phyloP scores from a whole-genome alignment of 1,140 invertebrate species.

The Papilio glaucus region DNA sequence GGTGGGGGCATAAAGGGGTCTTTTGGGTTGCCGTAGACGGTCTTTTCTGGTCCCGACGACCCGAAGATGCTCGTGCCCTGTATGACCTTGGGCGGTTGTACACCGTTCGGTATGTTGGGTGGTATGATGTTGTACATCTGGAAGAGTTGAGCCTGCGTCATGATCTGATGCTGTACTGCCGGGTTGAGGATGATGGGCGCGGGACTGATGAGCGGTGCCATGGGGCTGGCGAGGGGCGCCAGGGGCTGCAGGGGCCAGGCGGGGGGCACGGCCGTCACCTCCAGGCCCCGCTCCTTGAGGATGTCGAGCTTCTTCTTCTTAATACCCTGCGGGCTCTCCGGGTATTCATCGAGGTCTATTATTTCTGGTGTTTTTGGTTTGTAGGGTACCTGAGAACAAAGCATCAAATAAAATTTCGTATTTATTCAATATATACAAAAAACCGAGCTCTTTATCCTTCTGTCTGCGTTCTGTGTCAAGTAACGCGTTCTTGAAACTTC shows the following conservation, averaged over 20 bases:
- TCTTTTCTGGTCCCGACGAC: conserved; percentile 84
- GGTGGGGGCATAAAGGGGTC: conserved; percentile 84
- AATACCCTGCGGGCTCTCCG: conserved; percentile 77
- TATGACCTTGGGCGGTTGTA: conserved; percentile 84
- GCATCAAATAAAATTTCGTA: too few relatives aligned
- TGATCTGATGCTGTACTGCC: conserved; percentile 80
- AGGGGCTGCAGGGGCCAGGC: conserved; percentile 48
- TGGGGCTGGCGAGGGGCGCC: conserved; percentile 43
- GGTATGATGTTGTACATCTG: conserved; percentile 81
- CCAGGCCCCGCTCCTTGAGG: conserved; percentile 88
- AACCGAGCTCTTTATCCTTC: too few relatives aligned
- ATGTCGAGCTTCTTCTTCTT: conserved; percentile 90
- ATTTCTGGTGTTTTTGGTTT: conserved; percentile 86
- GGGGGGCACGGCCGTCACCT: conserved; percentile 86
- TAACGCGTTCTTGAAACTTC: too few relatives aligned
- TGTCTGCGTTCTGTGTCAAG: too few relatives aligned
- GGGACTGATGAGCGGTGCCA: conserved; percentile 49
- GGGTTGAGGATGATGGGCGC: conserved; percentile 60
- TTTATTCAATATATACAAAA: too few relatives aligned
- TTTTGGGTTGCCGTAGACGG: conserved; percentile 88
- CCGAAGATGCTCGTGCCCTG: conserved; percentile 87
- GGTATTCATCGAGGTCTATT: conserved; percentile 85
- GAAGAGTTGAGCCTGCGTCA: conserved; percentile 81
- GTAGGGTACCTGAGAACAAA: conserved; percentile 76
- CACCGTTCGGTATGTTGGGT: conserved; percentile 55